Conservation (phyloP, 1,140 invertebrate genomes). For the Drosophila persimilis region DNA sequence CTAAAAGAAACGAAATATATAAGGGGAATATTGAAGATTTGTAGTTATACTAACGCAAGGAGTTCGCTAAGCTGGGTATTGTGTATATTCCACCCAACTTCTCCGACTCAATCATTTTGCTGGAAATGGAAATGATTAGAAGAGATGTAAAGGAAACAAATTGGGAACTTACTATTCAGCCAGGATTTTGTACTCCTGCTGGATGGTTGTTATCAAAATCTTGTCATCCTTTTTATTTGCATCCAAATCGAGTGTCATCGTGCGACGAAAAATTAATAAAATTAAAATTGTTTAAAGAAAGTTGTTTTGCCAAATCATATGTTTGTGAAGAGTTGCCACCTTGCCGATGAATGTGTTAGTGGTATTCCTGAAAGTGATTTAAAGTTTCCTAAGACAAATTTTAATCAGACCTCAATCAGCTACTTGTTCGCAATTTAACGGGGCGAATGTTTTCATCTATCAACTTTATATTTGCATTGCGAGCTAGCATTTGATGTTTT, state of each 20-base stretch:
- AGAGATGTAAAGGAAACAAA: background rate
- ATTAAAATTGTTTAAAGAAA: constrained; percentile 13
- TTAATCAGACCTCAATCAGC: too few species aligned
- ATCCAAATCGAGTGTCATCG: constrained; percentile 74
- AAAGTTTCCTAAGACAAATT: too few species aligned
- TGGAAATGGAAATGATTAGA: constrained; percentile 83
- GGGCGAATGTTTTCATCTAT: too few species aligned
- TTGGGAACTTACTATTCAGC: constrained; percentile 88
- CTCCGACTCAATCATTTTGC: constrained; percentile 93
- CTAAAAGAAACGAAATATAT: constrained; percentile 83
- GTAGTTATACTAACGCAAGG: constrained; percentile 85
- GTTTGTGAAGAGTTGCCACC: background rate
- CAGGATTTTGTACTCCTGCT: constrained; percentile 90
- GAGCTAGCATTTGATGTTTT: too few species aligned
- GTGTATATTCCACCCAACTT: constrained; percentile 94
- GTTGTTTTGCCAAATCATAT: background rate
- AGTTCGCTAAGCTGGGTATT: constrained; percentile 93
- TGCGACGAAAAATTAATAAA: constrained; percentile 10
- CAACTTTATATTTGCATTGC: too few species aligned
- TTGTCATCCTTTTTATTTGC: constrained; percentile 70
- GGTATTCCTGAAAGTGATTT: background rate
- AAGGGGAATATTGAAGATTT: background rate
- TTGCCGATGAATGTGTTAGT: background rate
- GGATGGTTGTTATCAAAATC: constrained; percentile 83
- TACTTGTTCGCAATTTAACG: too few species aligned